phyloP scores from a whole-genome alignment of 2,888 invertebrate genomes.

The Arenicola marina region DNA sequence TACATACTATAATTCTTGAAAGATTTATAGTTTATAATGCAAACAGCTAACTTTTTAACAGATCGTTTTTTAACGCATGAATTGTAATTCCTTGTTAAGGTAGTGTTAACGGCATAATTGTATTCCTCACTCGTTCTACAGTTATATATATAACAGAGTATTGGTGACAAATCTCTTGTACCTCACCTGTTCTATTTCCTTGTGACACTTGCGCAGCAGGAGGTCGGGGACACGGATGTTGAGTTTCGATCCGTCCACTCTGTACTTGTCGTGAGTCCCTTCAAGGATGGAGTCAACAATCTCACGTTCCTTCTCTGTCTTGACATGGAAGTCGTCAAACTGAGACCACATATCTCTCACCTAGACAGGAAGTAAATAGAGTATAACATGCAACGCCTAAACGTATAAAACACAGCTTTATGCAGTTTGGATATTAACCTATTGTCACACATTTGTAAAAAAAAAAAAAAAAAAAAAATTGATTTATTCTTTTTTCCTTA shows the following conservation, averaged over 20 bases:
- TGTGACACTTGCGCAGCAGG: constrained; percentile 49
- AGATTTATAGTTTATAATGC: too few relatives aligned
- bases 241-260: constrained; percentile 44
- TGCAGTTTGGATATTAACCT: too few relatives aligned
- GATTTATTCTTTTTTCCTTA: too few relatives aligned
- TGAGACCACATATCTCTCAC: constrained; percentile 49
- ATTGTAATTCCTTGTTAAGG: too few relatives aligned
- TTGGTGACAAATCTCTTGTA: neutral
- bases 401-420: neutral
- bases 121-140: too few relatives aligned
- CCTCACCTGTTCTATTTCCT: constrained; percentile 51
- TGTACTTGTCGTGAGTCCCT: constrained; percentile 40
- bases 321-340: constrained; percentile 40
- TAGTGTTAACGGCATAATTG: too few relatives aligned
- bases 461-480: too few relatives aligned
- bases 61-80: too few relatives aligned
- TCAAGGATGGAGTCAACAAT: constrained; percentile 50
- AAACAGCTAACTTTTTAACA: too few relatives aligned
- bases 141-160: neutral
- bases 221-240: constrained; percentile 51
- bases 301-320: constrained; percentile 38
- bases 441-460: too few relatives aligned
- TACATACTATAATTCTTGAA: too few relatives aligned
- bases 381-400: neutral
- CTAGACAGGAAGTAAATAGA: constrained; percentile 29